Conservation (phyloP, 2,113 vertebrate genomes). For the Hypanus sabinus region DNA sequence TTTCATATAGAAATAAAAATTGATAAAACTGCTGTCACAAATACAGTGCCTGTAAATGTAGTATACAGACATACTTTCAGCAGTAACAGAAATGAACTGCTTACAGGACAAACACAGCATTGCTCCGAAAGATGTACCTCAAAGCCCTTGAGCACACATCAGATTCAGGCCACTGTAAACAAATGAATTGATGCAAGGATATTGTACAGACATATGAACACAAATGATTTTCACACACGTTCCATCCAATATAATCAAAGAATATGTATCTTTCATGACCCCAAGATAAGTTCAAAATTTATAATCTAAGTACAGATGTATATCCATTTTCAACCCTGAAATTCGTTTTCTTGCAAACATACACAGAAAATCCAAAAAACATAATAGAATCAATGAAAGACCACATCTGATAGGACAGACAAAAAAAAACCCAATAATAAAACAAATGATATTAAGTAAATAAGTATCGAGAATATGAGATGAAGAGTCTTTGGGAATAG, state of each 20-base stretch:
- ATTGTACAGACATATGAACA: not conserved
- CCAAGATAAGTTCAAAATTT: not conserved
- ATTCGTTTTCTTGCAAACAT: too few species aligned
- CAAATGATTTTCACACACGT: not conserved
- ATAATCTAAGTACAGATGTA: too few species aligned
- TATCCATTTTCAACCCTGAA: too few species aligned
- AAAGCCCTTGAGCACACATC: not conserved
- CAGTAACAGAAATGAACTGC: not conserved
- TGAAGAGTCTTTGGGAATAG: too few species aligned
- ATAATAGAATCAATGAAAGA: too few species aligned
- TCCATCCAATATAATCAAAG: not conserved
- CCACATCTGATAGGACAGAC: too few species aligned
- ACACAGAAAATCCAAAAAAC: too few species aligned
- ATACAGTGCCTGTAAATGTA: not conserved
- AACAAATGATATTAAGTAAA: too few species aligned
- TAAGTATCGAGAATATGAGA: too few species aligned
- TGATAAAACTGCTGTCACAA: slow-evolving; percentile 26
- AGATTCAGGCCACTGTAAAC: not conserved
- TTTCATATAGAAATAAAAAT: slow-evolving; percentile 33
- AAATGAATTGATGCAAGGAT: not conserved
- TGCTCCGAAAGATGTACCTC: not conserved
- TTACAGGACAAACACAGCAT: not conserved
- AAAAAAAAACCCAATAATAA: too few species aligned
- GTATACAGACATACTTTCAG: not conserved
- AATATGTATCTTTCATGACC: not conserved